Conservation (phyloP, 2,888 invertebrate genomes). For the Rhaphigaster nebulosa region DNA sequence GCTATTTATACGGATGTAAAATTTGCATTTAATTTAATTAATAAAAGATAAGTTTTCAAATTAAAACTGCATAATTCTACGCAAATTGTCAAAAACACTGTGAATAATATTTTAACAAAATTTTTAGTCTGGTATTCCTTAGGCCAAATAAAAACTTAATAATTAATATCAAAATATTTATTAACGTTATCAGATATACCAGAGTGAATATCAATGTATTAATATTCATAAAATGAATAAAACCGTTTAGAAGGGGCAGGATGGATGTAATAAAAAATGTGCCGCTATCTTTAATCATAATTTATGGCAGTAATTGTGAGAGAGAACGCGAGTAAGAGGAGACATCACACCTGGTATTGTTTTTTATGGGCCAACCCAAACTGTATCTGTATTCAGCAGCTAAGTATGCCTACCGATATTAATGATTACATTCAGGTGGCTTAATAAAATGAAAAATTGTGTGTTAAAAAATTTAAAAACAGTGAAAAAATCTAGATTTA, state of each 20-base stretch:
- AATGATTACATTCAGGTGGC: not conserved
- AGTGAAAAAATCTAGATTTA: too few relatives aligned
- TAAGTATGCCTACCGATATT: not conserved
- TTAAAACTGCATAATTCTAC: too few relatives aligned
- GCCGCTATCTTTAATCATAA: not conserved
- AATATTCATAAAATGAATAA: not conserved
- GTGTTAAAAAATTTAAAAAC: too few relatives aligned
- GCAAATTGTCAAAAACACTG: too few relatives aligned
- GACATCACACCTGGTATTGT: not conserved
- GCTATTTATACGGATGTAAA: too few relatives aligned
- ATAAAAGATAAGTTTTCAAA: too few relatives aligned
- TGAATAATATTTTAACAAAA: too few relatives aligned
- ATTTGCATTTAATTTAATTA: too few relatives aligned
- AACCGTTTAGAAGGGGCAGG: not conserved
- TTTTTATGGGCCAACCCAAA: not conserved
- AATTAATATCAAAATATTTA: too few relatives aligned
- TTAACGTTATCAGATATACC: too few relatives aligned
- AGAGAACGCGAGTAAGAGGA: not conserved
- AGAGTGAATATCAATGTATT: not conserved
- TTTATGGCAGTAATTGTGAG: constrained; percentile 24
- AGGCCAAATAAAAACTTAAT: too few relatives aligned
- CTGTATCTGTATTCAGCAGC: not conserved
- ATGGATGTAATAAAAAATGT: not conserved
- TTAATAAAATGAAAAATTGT: not conserved
- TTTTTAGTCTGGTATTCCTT: too few relatives aligned